Conservation (phyloP, 2,888 invertebrate genomes). For the Micoletzkya japonica region DNA sequence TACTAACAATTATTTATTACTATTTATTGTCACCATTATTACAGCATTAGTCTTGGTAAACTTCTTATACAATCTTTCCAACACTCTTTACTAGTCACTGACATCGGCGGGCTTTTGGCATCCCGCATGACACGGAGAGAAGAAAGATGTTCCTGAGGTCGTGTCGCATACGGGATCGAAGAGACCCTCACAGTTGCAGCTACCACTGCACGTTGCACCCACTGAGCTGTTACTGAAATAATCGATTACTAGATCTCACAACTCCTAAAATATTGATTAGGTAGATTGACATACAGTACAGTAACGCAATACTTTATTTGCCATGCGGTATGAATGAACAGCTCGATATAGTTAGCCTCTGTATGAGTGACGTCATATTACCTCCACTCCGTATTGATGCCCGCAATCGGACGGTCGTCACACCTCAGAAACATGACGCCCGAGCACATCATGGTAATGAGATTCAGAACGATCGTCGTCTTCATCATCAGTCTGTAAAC, state of each 20-base stretch:
- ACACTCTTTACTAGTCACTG: background rate
- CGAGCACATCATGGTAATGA: conserved; percentile 30
- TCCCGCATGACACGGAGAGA: conserved; percentile 48
- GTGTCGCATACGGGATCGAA: conserved; percentile 47
- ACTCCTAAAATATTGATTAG: background rate
- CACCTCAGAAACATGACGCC: conserved; percentile 30
- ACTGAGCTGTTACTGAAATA: conserved; percentile 7
- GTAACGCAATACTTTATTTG: too few relatives aligned
- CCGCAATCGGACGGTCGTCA: conserved; percentile 31
- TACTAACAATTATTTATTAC: too few relatives aligned
- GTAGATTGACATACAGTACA: too few relatives aligned
- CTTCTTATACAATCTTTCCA: conserved; percentile 29
- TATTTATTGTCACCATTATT: too few relatives aligned
- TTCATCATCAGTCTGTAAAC: conserved; percentile 32
- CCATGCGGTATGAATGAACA: too few relatives aligned
- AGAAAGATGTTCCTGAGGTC: conserved; percentile 36
- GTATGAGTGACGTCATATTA: too few relatives aligned
- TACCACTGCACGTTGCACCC: conserved; percentile 30
- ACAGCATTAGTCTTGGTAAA: background rate
- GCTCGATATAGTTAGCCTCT: too few relatives aligned
- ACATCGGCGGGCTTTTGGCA: conserved; percentile 30
- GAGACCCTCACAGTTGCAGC: conserved; percentile 42
- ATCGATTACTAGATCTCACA: background rate
- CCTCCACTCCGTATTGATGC: conserved; percentile 29
- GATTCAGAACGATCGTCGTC: conserved; percentile 28